A percentile compares a stretch with the other conserved stretches of the same genome.
These are phyloP conservation scores for Canis aureus DNA, from an alignment of 2,113 vertebrate species.

Conservation along the genomic window DNA sequence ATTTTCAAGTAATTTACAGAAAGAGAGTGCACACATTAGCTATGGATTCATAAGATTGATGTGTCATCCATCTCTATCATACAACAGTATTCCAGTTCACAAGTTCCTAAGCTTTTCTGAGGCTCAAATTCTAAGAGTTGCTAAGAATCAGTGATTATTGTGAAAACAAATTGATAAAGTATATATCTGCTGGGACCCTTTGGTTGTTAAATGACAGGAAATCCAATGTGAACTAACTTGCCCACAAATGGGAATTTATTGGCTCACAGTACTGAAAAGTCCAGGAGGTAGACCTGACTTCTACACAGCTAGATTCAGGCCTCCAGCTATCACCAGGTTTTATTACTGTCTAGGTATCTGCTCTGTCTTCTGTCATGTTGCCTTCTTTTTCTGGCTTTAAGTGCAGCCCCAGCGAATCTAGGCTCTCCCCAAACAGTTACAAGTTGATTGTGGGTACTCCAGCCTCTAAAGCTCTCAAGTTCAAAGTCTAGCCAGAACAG, in stretches of 20 bases:
- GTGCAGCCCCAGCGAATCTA: neutral
- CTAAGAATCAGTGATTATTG: neutral
- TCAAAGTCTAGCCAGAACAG: neutral
- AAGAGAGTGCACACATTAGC: neutral
- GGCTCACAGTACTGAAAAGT: neutral
- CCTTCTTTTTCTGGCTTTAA: neutral
- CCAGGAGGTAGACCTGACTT: neutral
- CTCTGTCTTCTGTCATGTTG: neutral
- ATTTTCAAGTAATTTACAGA: neutral
- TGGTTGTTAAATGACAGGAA: neutral
- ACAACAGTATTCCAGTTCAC: neutral
- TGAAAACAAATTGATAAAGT: neutral
- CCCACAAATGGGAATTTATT: neutral
- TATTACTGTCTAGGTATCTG: neutral
- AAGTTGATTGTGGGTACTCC: neutral
- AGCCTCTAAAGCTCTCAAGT: neutral
- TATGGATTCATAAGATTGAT: neutral
- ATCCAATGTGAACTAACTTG: neutral
- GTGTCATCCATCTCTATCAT: neutral
- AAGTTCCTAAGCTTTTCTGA: neutral
- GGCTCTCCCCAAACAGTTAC: neutral
- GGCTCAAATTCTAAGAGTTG: neutral
- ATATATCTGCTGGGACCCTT: neutral
- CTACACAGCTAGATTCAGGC: neutral
- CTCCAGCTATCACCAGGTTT: neutral